phyloP scores from a whole-genome alignment of 1,140 invertebrate species.

The Drosophila novamexicana region DNA sequence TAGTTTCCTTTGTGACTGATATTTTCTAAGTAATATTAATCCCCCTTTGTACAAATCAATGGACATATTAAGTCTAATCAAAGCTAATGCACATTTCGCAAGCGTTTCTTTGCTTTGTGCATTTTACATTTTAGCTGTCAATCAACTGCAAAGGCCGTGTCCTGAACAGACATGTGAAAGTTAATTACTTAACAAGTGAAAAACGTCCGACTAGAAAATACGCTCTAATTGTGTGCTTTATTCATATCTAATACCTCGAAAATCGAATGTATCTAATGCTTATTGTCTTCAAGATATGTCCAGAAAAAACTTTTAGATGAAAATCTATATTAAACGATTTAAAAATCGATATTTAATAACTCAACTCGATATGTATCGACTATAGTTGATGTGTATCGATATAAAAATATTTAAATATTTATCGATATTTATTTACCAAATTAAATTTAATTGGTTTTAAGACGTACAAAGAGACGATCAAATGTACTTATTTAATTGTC shows the following conservation, averaged over 20 bases:
- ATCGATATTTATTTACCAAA: too few species aligned
- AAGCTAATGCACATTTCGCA: constrained; percentile 2
- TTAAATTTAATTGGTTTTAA: too few species aligned
- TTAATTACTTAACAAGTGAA: background rate
- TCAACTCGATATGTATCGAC: too few species aligned
- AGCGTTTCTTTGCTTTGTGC: constrained; percentile 5
- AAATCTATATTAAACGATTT: too few species aligned
- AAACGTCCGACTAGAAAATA: background rate
- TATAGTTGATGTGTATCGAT: too few species aligned
- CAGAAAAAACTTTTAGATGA: too few species aligned
- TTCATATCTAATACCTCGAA: background rate
- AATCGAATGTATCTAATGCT: background rate
- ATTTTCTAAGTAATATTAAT: background rate
- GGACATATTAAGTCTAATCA: constrained; percentile 14
- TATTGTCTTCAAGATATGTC: too few species aligned
- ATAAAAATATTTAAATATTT: too few species aligned
- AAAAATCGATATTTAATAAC: too few species aligned
- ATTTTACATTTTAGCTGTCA: background rate
- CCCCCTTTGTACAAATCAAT: background rate
- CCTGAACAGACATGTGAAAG: background rate
- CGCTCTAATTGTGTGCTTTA: background rate
- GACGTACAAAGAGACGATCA: too few species aligned
- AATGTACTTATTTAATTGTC: too few species aligned
- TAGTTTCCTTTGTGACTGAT: background rate
- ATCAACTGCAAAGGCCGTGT: constrained; percentile 6